A percentile compares a stretch with the other conserved stretches of the same genome.
Conservation (phyloP, 2,113 vertebrate genomes). For the Lota lota region DNA sequence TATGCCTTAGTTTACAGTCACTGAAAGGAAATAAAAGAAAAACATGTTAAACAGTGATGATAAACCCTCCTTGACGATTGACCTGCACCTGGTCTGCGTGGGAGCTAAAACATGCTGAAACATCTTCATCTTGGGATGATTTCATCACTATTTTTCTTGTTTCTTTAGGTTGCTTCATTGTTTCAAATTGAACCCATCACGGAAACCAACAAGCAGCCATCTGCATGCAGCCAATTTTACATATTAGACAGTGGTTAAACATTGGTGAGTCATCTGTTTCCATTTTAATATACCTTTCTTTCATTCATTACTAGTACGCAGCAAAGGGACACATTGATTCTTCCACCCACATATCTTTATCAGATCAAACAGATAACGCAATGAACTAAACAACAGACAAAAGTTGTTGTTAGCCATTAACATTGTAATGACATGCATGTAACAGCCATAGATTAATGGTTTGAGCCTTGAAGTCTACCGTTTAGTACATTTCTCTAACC, state of each 20-base stretch:
- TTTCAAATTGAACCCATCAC: not conserved
- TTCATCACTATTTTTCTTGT: not conserved
- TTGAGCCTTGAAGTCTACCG: not conserved
- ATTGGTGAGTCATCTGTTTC: conserved; percentile 27
- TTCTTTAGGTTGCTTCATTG: not conserved
- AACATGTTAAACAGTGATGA: not conserved
- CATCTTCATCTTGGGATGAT: not conserved
- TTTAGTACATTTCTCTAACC: not conserved
- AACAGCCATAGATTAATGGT: not conserved
- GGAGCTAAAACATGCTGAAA: not conserved
- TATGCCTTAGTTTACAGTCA: too few relatives aligned
- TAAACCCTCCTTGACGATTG: not conserved
- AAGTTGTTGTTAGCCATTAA: too few relatives aligned
- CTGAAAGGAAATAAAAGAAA: not conserved
- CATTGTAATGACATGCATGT: not conserved
- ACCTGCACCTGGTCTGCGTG: not conserved
- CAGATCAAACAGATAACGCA: not conserved
- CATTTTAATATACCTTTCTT: not conserved
- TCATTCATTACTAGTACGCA: conserved; percentile 11
- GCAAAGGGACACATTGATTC: not conserved
- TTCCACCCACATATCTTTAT: conserved; percentile 9
- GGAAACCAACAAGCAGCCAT: not conserved
- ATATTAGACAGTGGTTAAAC: conserved; percentile 7
- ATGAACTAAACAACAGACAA: too few relatives aligned
- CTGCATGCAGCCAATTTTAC: not conserved